These are phyloP conservation scores for Prunella fulvescens DNA, from an alignment of 2,113 vertebrate genomes.

Conservation along the genomic window DNA sequence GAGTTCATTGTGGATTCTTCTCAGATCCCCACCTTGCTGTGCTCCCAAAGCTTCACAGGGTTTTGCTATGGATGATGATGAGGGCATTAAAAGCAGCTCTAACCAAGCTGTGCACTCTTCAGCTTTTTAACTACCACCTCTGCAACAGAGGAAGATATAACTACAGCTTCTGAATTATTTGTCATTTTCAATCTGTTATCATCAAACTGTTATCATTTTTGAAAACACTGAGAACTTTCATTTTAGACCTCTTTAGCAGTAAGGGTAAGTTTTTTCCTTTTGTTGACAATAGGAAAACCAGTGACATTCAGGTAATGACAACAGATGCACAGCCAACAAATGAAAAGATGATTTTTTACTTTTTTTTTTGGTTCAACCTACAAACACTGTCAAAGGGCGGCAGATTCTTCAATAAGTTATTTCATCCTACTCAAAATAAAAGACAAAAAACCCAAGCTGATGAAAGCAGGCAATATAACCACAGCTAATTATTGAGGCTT, in stretches of 20 bases:
- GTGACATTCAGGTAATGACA: background rate
- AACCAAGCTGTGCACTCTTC: background rate
- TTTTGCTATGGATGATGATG: background rate
- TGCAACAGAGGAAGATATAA: background rate
- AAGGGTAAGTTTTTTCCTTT: fast-evolving
- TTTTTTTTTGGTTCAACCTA: background rate
- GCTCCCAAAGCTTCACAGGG: background rate
- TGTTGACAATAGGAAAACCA: background rate
- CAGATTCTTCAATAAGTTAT: background rate
- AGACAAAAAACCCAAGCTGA: background rate
- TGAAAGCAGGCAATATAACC: background rate
- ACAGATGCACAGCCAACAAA: background rate
- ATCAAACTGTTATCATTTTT: background rate
- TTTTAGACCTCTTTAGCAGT: background rate
- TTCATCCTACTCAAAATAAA: background rate
- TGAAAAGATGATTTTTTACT: background rate
- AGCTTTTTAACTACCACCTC: background rate
- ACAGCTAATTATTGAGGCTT: background rate
- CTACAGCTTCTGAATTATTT: background rate
- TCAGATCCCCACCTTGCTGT: background rate
- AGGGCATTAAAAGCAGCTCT: background rate
- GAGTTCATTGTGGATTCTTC: background rate
- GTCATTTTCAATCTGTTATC: background rate
- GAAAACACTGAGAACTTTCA: background rate
- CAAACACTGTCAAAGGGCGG: background rate